Evolutionary conservation across 2,888 invertebrate genomes (phyloP).

Genomic region (Aspidiotus rigidus): DNA sequence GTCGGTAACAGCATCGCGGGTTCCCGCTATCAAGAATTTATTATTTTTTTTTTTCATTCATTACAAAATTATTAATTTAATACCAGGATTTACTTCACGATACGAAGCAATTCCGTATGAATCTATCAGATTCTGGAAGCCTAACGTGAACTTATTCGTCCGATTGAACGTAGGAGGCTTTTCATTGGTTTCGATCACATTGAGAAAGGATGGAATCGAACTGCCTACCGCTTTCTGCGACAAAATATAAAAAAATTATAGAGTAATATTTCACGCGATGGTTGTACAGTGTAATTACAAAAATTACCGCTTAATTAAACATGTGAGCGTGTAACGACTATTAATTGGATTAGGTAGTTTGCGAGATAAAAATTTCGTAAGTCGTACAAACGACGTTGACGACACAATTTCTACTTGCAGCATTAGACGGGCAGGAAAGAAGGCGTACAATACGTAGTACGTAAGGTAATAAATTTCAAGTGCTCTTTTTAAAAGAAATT

Average conservation of each 20-base stretch:
- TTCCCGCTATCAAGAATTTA: too few relatives aligned
- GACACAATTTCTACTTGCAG: too few relatives aligned
- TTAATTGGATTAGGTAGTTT: too few relatives aligned
- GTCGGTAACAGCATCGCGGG: too few relatives aligned
- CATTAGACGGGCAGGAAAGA: too few relatives aligned
- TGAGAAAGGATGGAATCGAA: constrained; percentile 84
- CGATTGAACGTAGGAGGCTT: constrained; percentile 85
- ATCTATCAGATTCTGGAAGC: constrained; percentile 88
- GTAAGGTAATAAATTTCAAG: too few relatives aligned
- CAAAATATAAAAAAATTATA: constrained; percentile 3
- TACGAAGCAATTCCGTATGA: constrained; percentile 88
- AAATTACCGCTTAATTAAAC: too few relatives aligned
- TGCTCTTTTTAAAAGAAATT: too few relatives aligned
- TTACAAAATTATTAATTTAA: constrained; percentile 7
- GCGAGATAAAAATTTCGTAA: too few relatives aligned
- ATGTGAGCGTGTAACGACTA: too few relatives aligned
- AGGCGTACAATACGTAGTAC: too few relatives aligned
- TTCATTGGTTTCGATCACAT: constrained; percentile 71
- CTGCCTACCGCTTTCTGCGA: constrained; percentile 64
- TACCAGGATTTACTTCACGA: constrained; percentile 83
- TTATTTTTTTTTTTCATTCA: neutral
- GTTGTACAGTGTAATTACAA: neutral
- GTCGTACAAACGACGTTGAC: too few relatives aligned
- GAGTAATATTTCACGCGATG: neutral
- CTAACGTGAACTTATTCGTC: constrained; percentile 83